Evolutionary conservation across 2,113 vertebrate species (phyloP).

Genomic region (Ictalurus furcatus): DNA sequence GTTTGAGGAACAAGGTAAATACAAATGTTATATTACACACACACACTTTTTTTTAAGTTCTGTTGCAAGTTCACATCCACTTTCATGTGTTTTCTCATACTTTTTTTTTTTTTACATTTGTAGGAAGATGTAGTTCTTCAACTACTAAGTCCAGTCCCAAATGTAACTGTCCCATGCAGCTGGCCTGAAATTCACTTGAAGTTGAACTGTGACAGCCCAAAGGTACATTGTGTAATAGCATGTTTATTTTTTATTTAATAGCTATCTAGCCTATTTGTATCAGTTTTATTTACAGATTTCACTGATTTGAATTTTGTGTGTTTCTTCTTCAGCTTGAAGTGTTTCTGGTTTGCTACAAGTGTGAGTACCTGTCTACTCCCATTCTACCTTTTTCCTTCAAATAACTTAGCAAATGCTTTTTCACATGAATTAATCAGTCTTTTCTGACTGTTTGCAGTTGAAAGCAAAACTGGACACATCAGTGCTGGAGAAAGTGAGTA

Average conservation of each 20-base stretch:
- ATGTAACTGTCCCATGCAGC: not conserved
- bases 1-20: not conserved
- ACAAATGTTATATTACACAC: not conserved
- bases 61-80: not conserved
- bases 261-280: not conserved
- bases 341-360: not conserved
- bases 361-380: not conserved
- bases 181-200: not conserved
- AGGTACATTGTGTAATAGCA: not conserved
- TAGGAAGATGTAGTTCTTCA: not conserved
- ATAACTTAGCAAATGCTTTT: not conserved
- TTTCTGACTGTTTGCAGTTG: not conserved
- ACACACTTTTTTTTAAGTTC: not conserved
- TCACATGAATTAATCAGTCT: not conserved
- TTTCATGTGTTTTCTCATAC: not conserved
- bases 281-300: not conserved
- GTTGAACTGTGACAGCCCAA: not conserved
- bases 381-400: not conserved
- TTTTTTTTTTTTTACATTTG: not conserved
- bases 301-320: not conserved
- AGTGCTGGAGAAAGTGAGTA: not conserved
- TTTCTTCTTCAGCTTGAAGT: not conserved
- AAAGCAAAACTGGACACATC: fast-evolving
- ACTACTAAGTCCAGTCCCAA: not conserved
- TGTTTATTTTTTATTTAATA: not conserved